Conservation (phyloP, 2,888 invertebrate species). For the Alentia gelatinosa region DNA sequence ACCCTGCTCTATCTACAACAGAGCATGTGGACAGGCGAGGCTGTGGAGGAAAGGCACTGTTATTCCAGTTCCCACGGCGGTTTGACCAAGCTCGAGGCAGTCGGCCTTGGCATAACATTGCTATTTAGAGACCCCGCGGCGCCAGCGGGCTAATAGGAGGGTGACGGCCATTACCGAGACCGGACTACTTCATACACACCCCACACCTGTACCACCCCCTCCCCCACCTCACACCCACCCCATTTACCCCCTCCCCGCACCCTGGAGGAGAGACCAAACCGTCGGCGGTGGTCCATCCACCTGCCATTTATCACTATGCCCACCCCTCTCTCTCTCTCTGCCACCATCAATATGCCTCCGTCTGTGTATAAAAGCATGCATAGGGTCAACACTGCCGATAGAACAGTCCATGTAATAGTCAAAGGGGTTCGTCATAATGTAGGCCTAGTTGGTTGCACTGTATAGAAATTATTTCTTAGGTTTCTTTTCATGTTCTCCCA, state of each 20-base stretch:
- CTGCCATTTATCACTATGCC: too few relatives aligned
- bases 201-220: not conserved
- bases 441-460: too few relatives aligned
- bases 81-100: not conserved
- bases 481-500: too few relatives aligned
- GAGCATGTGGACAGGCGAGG: too few relatives aligned
- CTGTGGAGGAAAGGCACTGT: not conserved
- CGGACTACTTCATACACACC: not conserved
- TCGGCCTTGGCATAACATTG: not conserved
- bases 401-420: too few relatives aligned
- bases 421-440: too few relatives aligned
- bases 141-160: not conserved
- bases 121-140: not conserved
- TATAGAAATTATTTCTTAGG: too few relatives aligned
- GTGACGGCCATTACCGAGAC: not conserved
- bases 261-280: not conserved
- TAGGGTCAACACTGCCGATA: too few relatives aligned
- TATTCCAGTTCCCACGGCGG: not conserved
- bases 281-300: not conserved
- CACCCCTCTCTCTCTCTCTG: too few relatives aligned
- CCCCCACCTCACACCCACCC: not conserved
- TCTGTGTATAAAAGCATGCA: too few relatives aligned
- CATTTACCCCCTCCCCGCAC: not conserved
- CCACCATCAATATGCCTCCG: too few relatives aligned
- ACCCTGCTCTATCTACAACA: too few relatives aligned